A percentile compares a stretch with the other conserved stretches of the same genome.
These are phyloP conservation scores for Manis pentadactyla DNA, from an alignment of 2,797 vertebrate species.

Conservation along the genomic window DNA sequence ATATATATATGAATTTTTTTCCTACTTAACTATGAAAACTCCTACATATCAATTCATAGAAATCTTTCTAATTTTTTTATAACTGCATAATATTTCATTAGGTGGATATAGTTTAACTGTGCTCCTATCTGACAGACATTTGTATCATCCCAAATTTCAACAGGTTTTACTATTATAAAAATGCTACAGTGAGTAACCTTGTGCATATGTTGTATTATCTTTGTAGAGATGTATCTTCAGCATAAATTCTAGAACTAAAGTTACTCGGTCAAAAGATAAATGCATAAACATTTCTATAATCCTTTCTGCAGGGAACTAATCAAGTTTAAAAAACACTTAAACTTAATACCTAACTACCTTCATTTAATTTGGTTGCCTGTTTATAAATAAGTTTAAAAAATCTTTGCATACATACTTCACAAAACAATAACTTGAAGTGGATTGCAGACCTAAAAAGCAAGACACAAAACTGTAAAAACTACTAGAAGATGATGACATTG, in stretches of 20 bases:
- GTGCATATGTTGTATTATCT: neutral
- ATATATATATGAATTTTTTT: neutral
- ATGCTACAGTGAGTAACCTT: neutral
- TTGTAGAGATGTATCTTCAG: neutral
- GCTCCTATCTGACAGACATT: neutral
- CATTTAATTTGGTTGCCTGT: neutral
- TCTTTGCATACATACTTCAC: neutral
- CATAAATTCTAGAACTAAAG: neutral
- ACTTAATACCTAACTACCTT: neutral
- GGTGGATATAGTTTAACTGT: neutral
- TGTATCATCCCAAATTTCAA: neutral
- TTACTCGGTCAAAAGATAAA: neutral
- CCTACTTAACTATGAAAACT: neutral
- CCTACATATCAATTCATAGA: neutral
- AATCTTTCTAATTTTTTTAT: constrained; percentile 1
- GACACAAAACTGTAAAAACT: neutral
- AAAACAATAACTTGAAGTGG: neutral
- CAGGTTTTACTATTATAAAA: neutral
- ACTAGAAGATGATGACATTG: neutral
- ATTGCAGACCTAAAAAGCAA: neutral
- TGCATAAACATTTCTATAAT: neutral
- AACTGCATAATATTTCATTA: neutral
- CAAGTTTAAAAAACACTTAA: neutral
- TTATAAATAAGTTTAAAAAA: neutral
- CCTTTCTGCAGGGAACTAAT: neutral